Percentiles rank a stretch among this genome's conserved stretches.
phyloP scores from a whole-genome alignment of 2,113 vertebrate genomes.

The Clarias magur region DNA sequence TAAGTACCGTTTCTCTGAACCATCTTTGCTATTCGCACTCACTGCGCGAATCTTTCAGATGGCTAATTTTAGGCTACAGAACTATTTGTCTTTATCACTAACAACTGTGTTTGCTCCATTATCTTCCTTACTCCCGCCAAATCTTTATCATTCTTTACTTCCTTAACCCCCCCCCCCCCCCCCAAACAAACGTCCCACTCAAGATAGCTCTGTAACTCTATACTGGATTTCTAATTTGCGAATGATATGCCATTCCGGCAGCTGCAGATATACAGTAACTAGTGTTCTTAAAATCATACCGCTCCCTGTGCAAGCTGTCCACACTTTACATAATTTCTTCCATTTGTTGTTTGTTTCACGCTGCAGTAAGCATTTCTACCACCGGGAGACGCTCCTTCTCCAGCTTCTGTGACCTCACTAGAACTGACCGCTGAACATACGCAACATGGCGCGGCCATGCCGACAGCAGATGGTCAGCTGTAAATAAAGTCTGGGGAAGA shows the following conservation, averaged over 20 bases:
- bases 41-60: neutral
- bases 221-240: neutral
- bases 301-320: neutral
- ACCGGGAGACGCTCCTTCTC: slow-evolving; percentile 16
- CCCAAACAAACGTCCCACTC: neutral
- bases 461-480: slow-evolving; percentile 53
- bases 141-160: neutral
- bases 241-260: neutral
- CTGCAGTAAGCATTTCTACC: slow-evolving; percentile 13
- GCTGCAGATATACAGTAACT: neutral
- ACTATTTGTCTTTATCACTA: neutral
- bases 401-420: slow-evolving; percentile 40
- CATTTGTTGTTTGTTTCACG: neutral
- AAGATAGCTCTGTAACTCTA: neutral
- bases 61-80: neutral
- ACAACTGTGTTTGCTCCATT: neutral
- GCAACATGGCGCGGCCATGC: slow-evolving; percentile 34
- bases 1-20: neutral
- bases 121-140: neutral
- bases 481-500: slow-evolving; percentile 51
- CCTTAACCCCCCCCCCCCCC: neutral
- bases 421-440: slow-evolving; percentile 40
- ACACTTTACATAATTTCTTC: neutral
- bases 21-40: neutral
- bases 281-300: neutral